These are phyloP conservation scores for Spinibarbus caldwelli DNA, from an alignment of 2,797 vertebrate genomes.

Conservation along the genomic window DNA sequence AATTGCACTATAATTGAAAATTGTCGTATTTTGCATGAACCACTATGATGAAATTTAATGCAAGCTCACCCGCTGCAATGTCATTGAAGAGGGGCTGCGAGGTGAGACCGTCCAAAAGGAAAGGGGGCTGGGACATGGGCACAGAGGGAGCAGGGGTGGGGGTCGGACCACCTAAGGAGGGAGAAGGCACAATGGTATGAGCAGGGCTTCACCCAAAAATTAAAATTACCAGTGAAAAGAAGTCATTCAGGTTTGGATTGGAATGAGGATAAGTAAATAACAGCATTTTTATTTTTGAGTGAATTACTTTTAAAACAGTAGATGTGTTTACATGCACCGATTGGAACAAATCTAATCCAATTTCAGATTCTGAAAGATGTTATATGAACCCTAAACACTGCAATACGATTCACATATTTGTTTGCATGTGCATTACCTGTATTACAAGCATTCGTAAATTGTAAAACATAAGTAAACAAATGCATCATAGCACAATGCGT, in stretches of 20 bases:
- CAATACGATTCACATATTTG: background rate
- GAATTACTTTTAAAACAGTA: background rate
- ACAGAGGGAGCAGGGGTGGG: slow-evolving; percentile 81
- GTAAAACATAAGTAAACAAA: background rate
- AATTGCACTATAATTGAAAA: too few species aligned
- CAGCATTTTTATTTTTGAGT: background rate
- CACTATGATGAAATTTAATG: background rate
- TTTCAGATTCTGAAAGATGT: background rate
- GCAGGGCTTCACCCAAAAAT: slow-evolving; percentile 36
- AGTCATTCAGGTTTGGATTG: background rate
- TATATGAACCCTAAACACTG: background rate
- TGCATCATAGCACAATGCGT: background rate
- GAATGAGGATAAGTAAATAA: background rate
- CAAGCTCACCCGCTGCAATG: slow-evolving; percentile 84
- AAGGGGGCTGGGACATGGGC: slow-evolving; percentile 86
- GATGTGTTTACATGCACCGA: background rate
- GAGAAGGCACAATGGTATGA: slow-evolving; percentile 57
- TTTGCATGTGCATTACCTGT: background rate
- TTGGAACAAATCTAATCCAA: background rate
- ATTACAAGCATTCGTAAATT: background rate
- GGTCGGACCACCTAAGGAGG: slow-evolving; percentile 80
- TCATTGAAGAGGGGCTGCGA: slow-evolving; percentile 95
- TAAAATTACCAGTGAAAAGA: background rate
- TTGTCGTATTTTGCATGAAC: background rate
- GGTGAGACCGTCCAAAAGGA: slow-evolving; percentile 93